Conservation (phyloP, 2,797 vertebrate species). For the Ctenochaetus hawaiiensis region DNA sequence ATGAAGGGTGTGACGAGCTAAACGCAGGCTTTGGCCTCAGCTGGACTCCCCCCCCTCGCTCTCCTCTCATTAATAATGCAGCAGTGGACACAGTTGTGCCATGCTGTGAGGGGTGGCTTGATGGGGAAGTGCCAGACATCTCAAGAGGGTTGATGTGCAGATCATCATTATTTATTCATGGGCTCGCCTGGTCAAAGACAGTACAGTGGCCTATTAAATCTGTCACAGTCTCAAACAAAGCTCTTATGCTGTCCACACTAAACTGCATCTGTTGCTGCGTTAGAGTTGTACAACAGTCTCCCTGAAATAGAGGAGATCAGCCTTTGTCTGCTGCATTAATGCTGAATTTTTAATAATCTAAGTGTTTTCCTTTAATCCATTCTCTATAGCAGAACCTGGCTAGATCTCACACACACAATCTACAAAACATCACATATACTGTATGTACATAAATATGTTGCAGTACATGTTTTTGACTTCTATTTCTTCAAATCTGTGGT, state of each 20-base stretch:
- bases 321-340: constrained; percentile 5
- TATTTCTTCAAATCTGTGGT: constrained; percentile 36
- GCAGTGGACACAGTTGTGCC: constrained; percentile 23
- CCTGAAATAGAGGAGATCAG: constrained; percentile 1
- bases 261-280: constrained; percentile 1
- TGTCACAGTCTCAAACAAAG: constrained; percentile 30
- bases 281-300: background rate
- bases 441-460: background rate
- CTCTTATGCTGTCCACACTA: background rate
- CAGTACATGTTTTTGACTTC: background rate
- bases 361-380: constrained; percentile 33
- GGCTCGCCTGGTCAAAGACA: constrained; percentile 35
- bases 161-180: constrained; percentile 62
- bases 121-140: constrained; percentile 57
- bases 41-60: constrained; percentile 35
- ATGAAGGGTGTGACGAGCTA: constrained; percentile 29
- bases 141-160: constrained; percentile 44
- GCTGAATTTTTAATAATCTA: background rate
- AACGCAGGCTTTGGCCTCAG: constrained; percentile 46
- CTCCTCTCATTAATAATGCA: constrained; percentile 59
- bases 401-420: background rate
- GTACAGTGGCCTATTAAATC: constrained; percentile 39
- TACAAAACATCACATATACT: constrained; percentile 8
- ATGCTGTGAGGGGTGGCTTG: constrained; percentile 33
- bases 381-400: background rate